Evolutionary conservation across 2,113 vertebrate genomes (phyloP).

Genomic region (Machaerirhynchus nigripectus): DNA sequence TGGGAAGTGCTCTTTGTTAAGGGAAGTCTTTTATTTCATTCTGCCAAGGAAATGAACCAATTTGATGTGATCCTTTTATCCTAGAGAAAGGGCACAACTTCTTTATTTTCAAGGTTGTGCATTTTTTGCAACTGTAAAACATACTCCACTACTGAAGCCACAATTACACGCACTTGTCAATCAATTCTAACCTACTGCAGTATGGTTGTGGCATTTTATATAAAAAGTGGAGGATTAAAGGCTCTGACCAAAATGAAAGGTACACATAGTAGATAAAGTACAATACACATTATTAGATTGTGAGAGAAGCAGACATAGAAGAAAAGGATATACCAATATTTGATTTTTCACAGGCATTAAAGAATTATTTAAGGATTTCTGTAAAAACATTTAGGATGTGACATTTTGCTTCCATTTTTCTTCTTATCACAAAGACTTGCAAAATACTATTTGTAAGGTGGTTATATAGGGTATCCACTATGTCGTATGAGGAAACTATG

Average conservation of each 20-base stretch:
- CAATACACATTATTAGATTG: conserved; percentile 57
- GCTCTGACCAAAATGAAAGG: conserved; percentile 69
- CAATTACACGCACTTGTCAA: conserved; percentile 72
- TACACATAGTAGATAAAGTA: conserved; percentile 52
- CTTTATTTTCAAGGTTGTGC: conserved; percentile 74
- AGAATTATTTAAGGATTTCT: conserved; percentile 59
- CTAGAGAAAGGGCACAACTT: conserved; percentile 63
- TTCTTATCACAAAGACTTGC: conserved; percentile 29
- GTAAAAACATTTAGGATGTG: conserved; percentile 33
- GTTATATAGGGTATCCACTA: background rate
- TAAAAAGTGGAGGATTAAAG: conserved; percentile 68
- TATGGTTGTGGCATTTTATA: conserved; percentile 61
- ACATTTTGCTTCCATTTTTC: conserved; percentile 54
- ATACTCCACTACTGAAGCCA: conserved; percentile 51
- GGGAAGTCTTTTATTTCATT: conserved; percentile 67
- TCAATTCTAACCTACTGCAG: conserved; percentile 68
- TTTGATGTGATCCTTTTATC: conserved; percentile 71
- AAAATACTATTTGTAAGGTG: background rate
- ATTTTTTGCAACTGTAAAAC: conserved; percentile 65
- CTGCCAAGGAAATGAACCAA: conserved; percentile 63
- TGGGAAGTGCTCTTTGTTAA: conserved; percentile 65
- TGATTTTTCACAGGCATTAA: conserved; percentile 59
- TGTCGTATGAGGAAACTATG: background rate
- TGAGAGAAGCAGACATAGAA: conserved; percentile 9
- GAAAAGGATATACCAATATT: conserved; percentile 50